Percentiles rank a stretch among this genome's conserved stretches.
Conservation (phyloP, 2,888 invertebrate genomes). For the Galerucella nymphaeae region DNA sequence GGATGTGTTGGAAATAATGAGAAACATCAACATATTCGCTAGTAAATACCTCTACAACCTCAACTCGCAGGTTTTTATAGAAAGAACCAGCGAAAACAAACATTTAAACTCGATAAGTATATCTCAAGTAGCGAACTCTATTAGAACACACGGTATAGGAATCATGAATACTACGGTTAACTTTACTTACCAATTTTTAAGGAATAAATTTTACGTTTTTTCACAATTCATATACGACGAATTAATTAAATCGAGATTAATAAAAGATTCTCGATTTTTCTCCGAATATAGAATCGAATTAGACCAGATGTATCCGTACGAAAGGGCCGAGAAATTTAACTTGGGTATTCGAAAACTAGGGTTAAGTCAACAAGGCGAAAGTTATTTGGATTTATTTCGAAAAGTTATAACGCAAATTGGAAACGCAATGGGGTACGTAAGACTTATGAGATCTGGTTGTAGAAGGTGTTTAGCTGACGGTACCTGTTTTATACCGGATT, state of each 20-base stretch:
- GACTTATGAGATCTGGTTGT: constrained; percentile 93
- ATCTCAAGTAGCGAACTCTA: constrained; percentile 94
- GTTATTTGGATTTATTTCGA: constrained; percentile 93
- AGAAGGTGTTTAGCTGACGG: constrained; percentile 92
- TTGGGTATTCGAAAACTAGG: constrained; percentile 90
- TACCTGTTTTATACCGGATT: constrained; percentile 87
- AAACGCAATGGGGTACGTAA: constrained; percentile 94
- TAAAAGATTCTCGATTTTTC: constrained; percentile 88
- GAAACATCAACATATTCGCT: constrained; percentile 95
- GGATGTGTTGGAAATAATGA: constrained; percentile 96
- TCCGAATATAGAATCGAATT: constrained; percentile 76
- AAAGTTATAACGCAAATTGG: constrained; percentile 94
- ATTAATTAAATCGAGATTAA: constrained; percentile 93
- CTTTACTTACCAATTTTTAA: constrained; percentile 92
- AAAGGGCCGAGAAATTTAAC: constrained; percentile 93
- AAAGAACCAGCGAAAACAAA: constrained; percentile 90
- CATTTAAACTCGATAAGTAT: constrained; percentile 96
- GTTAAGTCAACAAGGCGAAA: constrained; percentile 81
- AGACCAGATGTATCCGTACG: constrained; percentile 83
- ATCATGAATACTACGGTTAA: constrained; percentile 78
- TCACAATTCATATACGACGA: constrained; percentile 98
- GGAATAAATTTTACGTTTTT: constrained; percentile 92
- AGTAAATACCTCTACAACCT: constrained; percentile 94
- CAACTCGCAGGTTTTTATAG: constrained; percentile 96
- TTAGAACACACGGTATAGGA: constrained; percentile 95